phyloP scores from a whole-genome alignment of 2,888 invertebrate genomes.

The Zelleria hepariella region DNA sequence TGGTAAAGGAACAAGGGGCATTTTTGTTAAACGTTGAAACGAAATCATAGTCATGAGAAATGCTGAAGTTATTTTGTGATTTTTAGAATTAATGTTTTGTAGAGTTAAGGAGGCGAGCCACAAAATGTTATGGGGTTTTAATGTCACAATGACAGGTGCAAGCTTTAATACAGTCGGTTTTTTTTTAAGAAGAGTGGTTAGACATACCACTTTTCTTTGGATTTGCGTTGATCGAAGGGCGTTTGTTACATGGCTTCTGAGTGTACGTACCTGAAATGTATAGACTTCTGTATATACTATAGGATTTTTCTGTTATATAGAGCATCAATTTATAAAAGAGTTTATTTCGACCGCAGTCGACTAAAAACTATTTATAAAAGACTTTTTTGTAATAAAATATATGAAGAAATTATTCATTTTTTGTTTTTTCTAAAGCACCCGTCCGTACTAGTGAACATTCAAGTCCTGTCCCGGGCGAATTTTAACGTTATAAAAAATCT shows the following conservation, averaged over 20 bases:
- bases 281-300: slow-evolving; percentile 55
- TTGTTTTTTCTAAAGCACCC: neutral
- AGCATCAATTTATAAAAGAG: slow-evolving; percentile 29
- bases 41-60: slow-evolving; percentile 17
- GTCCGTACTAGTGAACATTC: neutral
- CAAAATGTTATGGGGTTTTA: neutral
- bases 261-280: slow-evolving; percentile 36
- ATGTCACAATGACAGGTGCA: neutral
- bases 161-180: neutral
- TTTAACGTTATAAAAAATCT: too few species aligned
- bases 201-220: neutral
- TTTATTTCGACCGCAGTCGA: slow-evolving; percentile 67
- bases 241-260: slow-evolving; percentile 23
- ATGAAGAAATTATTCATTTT: slow-evolving; percentile 20
- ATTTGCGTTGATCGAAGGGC: slow-evolving; percentile 10
- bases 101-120: neutral
- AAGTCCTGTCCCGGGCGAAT: too few species aligned
- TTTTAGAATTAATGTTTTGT: slow-evolving; percentile 26
- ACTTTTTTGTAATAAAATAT: slow-evolving; percentile 54
- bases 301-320: slow-evolving; percentile 28
- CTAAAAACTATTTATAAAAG: slow-evolving; percentile 52
- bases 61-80: slow-evolving; percentile 57
- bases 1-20: slow-evolving; percentile 38
- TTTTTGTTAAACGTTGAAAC: slow-evolving; percentile 40
- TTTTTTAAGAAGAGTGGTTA: neutral